Conservation (phyloP, 2,888 invertebrate genomes). For the Andrena fulva region DNA sequence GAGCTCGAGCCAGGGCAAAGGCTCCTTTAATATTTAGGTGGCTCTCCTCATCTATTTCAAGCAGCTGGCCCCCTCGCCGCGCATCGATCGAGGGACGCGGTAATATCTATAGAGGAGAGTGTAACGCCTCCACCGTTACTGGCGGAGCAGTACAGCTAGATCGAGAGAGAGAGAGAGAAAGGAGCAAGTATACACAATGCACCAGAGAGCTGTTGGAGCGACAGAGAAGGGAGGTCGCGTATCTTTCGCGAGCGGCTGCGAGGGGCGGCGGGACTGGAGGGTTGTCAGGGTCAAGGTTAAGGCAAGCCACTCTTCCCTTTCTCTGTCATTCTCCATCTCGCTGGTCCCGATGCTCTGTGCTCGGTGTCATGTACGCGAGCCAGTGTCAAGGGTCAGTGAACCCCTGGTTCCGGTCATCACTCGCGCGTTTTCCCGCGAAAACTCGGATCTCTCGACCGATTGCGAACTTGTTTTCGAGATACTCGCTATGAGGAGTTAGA, state of each 20-base stretch:
- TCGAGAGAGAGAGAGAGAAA: neutral
- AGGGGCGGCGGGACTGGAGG: slow-evolving; percentile 24
- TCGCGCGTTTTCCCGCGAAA: slow-evolving; percentile 9
- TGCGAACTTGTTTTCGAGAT: slow-evolving; percentile 9
- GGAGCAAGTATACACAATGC: neutral
- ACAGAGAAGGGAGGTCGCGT: slow-evolving; percentile 2
- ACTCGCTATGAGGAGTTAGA: neutral
- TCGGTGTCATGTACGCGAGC: slow-evolving; percentile 39
- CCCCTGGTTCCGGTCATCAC: slow-evolving; percentile 42
- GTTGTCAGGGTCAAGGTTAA: slow-evolving; percentile 75
- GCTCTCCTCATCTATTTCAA: slow-evolving; percentile 72
- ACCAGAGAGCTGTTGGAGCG: neutral
- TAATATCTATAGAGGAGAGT: slow-evolving; percentile 1
- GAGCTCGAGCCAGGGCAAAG: slow-evolving; percentile 20
- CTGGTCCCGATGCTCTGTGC: slow-evolving; percentile 22
- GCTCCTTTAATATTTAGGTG: slow-evolving; percentile 65
- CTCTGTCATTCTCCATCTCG: slow-evolving; percentile 41
- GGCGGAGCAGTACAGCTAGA: neutral
- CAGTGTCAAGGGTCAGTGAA: slow-evolving; percentile 70
- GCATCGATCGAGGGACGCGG: slow-evolving; percentile 71
- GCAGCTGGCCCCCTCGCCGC: slow-evolving; percentile 61
- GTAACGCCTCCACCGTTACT: neutral
- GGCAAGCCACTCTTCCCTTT: slow-evolving; percentile 52
- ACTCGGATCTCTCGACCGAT: slow-evolving; percentile 21
- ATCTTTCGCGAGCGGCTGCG: slow-evolving; percentile 24